Evolutionary conservation across 1,140 invertebrate genomes (phyloP).

Genomic region (Araneus ventricosus): DNA sequence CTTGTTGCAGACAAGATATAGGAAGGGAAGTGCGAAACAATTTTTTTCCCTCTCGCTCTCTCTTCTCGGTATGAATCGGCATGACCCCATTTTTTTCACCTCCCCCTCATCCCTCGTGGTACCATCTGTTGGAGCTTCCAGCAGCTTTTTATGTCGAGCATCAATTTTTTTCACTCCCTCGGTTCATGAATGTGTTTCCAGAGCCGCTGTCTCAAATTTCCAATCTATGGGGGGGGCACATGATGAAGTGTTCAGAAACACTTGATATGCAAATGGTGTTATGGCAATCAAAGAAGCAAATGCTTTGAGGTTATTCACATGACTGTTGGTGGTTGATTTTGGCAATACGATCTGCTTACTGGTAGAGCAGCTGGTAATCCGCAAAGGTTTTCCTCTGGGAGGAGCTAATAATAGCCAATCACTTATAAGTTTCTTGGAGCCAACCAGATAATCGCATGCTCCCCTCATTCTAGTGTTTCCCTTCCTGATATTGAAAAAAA

Average conservation of each 20-base stretch:
- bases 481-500: too few relatives aligned
- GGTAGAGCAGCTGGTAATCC: background rate
- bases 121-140: conserved; percentile 57
- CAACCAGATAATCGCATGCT: too few relatives aligned
- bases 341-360: background rate
- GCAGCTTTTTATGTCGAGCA: background rate
- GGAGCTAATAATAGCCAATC: too few relatives aligned
- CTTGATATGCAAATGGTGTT: conserved; percentile 4
- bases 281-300: background rate
- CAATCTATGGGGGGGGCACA: background rate
- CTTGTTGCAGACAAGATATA: conserved; percentile 71
- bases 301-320: background rate
- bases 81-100: conserved; percentile 43
- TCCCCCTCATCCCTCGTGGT: conserved; percentile 2
- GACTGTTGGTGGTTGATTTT: background rate
- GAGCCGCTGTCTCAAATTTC: background rate
- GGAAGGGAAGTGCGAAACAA: conserved; percentile 38
- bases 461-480: too few relatives aligned
- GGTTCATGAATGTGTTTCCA: background rate
- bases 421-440: too few relatives aligned
- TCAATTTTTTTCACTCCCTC: background rate
- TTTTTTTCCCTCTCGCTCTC: background rate
- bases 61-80: background rate
- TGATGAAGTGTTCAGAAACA: conserved; percentile 9
- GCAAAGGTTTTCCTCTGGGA: background rate